Base-by-base conservation (phyloP, 2,797 vertebrate genomes). In the Dermochelys coriacea region DNA sequence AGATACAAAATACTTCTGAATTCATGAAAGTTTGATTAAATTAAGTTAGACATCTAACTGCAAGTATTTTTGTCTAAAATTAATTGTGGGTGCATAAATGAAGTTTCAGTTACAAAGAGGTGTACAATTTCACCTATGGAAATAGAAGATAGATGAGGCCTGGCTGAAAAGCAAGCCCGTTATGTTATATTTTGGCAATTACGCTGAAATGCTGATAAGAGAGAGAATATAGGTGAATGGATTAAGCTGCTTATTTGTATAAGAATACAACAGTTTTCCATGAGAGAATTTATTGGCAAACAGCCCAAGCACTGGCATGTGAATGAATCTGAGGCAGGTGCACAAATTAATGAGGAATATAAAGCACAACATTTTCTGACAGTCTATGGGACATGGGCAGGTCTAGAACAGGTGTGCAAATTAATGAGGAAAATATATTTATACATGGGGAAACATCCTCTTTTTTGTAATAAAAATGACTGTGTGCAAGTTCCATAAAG, bases 311-410 rank as follows among this genome's bases (percentile, higher is more conserved):
- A 84, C 34, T 90, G 80, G n/a, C 41, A 57, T 50, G 51, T 80
- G 37, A 78, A 68, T 78, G 91, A 92, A 34, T 0, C 1, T 87
- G 84, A 88, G 88, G 59, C 94, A 98, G 94, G 93, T 97, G 93
- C 94, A 93, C 80, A 94, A 96, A 87, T 96, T 97, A 98, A 97
- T 92, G 94, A 96, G 80, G 10, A 74, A 55, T 91, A 54, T 61
- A 81, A 94, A 89, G 37, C 14, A 31, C 4, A 2, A 0, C 81
- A 85, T 91, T 85, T 54, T 82, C 68, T 93, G 80, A 74, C 14
- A 87, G 71, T 52, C 75, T 50, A 12, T 90, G 82, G 45, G 74
- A 93, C 77, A 87, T 2, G 21, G 68, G 34, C 82, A 91, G 47
- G 75, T 91, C 74, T 90, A 91, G 86, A 81, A 49, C 95, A 97